These are phyloP conservation scores for Rhea americana DNA, from an alignment of 2,113 vertebrate species.

Conservation along the genomic window DNA sequence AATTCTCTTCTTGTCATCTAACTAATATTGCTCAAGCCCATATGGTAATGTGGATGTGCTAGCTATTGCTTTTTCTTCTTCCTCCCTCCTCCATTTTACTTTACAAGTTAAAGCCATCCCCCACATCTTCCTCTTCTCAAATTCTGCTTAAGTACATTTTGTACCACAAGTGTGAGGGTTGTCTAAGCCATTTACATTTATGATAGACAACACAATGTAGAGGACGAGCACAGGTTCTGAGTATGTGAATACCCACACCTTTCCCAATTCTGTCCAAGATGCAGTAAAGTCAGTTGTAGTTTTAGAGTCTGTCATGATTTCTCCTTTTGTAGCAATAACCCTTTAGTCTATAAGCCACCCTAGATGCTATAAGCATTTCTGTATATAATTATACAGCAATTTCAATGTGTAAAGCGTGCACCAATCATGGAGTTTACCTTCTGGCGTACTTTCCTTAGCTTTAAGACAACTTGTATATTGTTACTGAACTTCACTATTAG, in stretches of 20 bases:
- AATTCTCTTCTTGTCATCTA: background rate
- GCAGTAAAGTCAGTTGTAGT: too few species aligned
- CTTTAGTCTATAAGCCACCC: background rate
- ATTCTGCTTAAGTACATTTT: background rate
- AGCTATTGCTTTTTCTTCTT: background rate
- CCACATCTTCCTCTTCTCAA: background rate
- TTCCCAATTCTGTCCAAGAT: background rate
- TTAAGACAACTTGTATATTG: background rate
- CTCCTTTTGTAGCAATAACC: background rate
- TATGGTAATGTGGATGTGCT: conserved; percentile 18
- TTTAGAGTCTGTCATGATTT: background rate
- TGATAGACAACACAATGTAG: background rate
- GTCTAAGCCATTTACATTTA: background rate
- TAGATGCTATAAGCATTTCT: background rate
- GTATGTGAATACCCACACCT: background rate
- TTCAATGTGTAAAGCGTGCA: background rate
- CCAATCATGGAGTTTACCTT: background rate
- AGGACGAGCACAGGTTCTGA: background rate
- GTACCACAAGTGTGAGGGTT: background rate
- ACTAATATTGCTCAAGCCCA: background rate
- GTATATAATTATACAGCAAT: background rate
- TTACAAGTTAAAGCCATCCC: background rate
- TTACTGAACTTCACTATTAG: background rate
- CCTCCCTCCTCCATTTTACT: background rate
- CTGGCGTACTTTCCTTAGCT: background rate